Conservation (phyloP, 2,888 invertebrate species). For the Loripinus fragilis region DNA sequence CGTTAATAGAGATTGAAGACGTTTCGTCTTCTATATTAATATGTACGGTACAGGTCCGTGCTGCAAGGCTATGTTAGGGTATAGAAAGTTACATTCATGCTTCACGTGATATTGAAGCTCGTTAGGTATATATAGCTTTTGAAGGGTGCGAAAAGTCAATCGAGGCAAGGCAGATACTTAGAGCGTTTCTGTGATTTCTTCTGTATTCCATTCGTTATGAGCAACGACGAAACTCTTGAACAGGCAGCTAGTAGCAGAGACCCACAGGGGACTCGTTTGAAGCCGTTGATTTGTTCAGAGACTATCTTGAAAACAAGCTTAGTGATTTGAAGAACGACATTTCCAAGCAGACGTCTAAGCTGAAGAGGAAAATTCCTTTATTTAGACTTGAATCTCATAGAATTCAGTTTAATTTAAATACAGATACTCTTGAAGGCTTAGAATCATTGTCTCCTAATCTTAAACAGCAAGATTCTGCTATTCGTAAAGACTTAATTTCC, state of each 20-base stretch:
- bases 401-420: constrained; percentile 1
- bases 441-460: not conserved
- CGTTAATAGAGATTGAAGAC: too few species aligned
- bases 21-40: too few species aligned
- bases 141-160: not conserved
- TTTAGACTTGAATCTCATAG: not conserved
- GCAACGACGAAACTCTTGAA: not conserved
- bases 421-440: not conserved
- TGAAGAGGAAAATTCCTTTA: not conserved
- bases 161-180: not conserved
- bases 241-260: not conserved
- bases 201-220: not conserved
- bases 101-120: too few species aligned
- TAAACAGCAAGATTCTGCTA: not conserved
- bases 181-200: not conserved
- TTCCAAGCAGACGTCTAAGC: too few species aligned
- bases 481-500: not conserved
- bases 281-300: constrained; percentile 7
- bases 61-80: too few species aligned
- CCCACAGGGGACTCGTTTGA: not conserved
- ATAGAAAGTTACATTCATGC: too few species aligned
- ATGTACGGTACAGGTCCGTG: too few species aligned
- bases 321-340: not conserved
- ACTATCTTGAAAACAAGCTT: not conserved
- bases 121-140: too few species aligned